These are phyloP conservation scores for Nannoperca obscura DNA, from an alignment of 2,797 vertebrate species.

Conservation along the genomic window DNA sequence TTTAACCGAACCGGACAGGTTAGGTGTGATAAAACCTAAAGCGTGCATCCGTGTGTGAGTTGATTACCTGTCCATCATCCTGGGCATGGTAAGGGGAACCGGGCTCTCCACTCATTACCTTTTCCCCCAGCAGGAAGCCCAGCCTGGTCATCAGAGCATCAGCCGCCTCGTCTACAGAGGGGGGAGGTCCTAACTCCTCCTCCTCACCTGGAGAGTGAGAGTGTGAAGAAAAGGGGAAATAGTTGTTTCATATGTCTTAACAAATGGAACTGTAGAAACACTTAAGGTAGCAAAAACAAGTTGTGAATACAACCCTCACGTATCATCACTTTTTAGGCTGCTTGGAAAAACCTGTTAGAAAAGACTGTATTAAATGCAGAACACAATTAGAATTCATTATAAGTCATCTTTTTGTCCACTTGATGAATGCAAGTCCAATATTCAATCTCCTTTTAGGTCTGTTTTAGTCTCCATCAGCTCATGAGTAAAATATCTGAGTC, in stretches of 20 bases:
- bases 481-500: not conserved
- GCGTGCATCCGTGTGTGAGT: not conserved
- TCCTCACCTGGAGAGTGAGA: constrained; percentile 84
- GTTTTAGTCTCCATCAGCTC: not conserved
- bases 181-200: constrained; percentile 93
- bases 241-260: not conserved
- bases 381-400: no score
- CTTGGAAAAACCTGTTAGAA: not conserved
- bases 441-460: not conserved
- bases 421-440: not conserved
- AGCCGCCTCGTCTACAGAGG: constrained; percentile 95
- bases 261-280: not conserved
- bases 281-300: not conserved
- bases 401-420: not conserved
- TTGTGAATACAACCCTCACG: not conserved
- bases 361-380: no score
- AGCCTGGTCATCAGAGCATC: constrained; percentile 97
- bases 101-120: constrained; percentile 88
- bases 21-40: no score
- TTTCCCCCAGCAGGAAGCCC: constrained; percentile 96
- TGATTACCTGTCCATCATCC: constrained; percentile 91
- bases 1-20: no score
- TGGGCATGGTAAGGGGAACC: constrained; percentile 88
- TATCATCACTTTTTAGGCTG: no score
- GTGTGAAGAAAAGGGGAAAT: not conserved